Percentiles rank a stretch among this genome's conserved stretches.
Conservation (phyloP, 2,888 invertebrate genomes). For the Oscheius sp. region DNA sequence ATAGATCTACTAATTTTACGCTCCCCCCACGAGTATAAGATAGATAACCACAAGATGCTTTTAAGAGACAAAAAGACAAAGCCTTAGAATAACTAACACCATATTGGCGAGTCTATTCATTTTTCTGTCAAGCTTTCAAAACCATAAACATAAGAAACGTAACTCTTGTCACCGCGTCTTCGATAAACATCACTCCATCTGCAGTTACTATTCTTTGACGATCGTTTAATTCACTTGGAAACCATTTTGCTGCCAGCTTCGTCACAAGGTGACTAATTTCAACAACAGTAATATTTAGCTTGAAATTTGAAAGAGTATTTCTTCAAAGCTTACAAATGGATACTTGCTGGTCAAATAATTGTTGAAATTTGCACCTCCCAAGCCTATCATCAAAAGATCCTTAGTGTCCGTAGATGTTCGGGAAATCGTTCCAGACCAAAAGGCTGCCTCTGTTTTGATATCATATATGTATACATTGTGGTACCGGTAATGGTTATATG, state of each 20-base stretch:
- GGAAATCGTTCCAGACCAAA: neutral
- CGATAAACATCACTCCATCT: neutral
- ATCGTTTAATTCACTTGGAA: neutral
- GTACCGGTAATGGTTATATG: neutral
- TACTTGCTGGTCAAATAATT: constrained; percentile 2
- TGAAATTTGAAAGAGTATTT: neutral
- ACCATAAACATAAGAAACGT: neutral
- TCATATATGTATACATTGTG: neutral
- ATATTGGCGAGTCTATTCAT: no score
- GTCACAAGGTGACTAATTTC: neutral
- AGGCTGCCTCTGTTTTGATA: neutral
- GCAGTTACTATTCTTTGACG: neutral
- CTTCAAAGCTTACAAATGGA: neutral
- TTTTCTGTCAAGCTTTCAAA: no score
- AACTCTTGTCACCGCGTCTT: neutral
- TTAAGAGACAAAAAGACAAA: no score
- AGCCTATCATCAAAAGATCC: neutral
- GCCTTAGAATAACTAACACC: no score
- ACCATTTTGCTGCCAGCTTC: neutral
- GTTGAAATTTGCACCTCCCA: constrained; percentile 13
- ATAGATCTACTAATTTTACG: no score
- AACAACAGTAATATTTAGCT: constrained; percentile 9
- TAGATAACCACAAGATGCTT: no score
- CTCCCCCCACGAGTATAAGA: no score
- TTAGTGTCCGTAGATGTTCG: neutral